A percentile compares a stretch with the other conserved stretches of the same genome.
Conservation (phyloP, 2,797 vertebrate genomes). For the Calcarius lapponicus region DNA sequence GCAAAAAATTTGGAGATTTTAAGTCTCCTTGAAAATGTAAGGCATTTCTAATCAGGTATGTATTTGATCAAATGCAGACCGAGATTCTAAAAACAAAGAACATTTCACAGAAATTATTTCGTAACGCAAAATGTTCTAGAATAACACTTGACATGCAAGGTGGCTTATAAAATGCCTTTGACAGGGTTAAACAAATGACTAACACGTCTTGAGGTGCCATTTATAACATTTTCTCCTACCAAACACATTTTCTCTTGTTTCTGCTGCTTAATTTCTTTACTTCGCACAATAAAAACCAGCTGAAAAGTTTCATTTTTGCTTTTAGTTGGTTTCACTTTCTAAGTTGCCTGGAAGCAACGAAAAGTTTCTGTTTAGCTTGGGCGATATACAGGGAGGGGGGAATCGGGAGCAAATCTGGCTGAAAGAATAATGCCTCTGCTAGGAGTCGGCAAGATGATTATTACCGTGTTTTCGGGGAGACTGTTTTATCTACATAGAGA, state of each 20-base stretch:
- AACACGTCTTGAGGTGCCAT: neutral
- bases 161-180: neutral
- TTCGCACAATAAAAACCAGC: neutral
- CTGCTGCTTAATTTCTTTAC: neutral
- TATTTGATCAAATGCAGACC: neutral
- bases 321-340: constrained; percentile 48
- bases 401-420: neutral
- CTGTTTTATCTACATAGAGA: neutral
- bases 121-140: neutral
- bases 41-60: neutral
- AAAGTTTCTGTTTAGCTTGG: constrained; percentile 24
- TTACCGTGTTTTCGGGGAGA: neutral
- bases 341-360: neutral
- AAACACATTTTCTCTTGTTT: neutral
- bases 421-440: neutral
- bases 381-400: neutral
- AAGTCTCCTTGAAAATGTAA: neutral
- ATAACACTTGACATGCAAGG: neutral
- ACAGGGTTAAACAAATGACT: constrained; percentile 1
- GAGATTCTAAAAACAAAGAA: neutral
- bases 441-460: neutral
- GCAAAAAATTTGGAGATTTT: neutral
- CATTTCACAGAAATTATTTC: neutral
- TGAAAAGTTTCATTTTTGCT: constrained; percentile 50
- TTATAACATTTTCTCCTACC: neutral